Evolutionary conservation across 2,797 vertebrate genomes (phyloP), one percentile per base, ranked within the genome.

Genomic region (Girardinus metallicus): DNA sequence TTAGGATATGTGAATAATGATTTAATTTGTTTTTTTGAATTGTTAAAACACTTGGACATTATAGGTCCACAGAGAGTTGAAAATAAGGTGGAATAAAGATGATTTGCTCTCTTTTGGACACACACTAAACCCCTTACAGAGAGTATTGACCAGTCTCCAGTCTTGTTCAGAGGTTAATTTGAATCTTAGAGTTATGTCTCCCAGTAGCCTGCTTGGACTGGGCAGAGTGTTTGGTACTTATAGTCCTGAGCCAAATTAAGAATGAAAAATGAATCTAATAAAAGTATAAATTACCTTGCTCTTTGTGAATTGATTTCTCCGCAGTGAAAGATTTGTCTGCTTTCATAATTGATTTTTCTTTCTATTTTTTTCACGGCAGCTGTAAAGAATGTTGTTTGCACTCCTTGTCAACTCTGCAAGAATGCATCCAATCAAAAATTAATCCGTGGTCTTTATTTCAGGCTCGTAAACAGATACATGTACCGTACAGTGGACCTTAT

Each of bases 391-490:
- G 10, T 74, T 55, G 51, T 49, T 18, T 31, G n/a, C 26, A 1
- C 60, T 76, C 0, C 55, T 74, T 64, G 74, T 79, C 76, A 73
- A 7, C 34, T 80, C 16, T 75, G 53, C 78, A 46, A 7, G 23
- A 76, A 18, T 77, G 60, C 15, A 46, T 64, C 13, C 79, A 55
- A 81, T 86, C 78, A 55, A 87, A 75, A 64, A 80, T 64, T 43
- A 34, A 89, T 86, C 86, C 77, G 5, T 2, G 66, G 43, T 70
- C 64, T 87, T 88, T 82, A 72, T 85, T 81, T 79, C 73, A 34
- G 60, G 79, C 0, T 2, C 57, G 87, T 77, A 87, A 91, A 43
- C 15, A 21, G 90, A 92, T 75, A 78, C 88, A 60, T 46, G 74
- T 43, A 13, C 26, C 12, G 75, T 34, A 44, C 75, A 31, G n/a